Conservation (phyloP, 2,888 invertebrate species). For the Mylabris sibirica region DNA sequence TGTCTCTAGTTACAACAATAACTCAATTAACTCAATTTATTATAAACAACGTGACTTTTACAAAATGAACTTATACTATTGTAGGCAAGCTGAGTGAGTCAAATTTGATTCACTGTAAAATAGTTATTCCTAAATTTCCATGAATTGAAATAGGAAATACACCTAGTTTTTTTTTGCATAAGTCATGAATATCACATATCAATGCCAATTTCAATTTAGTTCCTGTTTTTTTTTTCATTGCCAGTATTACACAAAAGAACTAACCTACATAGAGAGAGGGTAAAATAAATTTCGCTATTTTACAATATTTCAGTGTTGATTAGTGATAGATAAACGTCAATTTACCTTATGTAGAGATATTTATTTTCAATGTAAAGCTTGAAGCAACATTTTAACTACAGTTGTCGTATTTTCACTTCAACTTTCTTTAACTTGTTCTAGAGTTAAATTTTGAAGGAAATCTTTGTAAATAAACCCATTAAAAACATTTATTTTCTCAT, state of each 20-base stretch:
- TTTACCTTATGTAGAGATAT: not conserved
- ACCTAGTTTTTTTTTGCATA: not conserved
- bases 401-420: not conserved
- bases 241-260: not conserved
- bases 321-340: not conserved
- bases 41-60: too few species aligned
- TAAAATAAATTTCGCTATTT: not conserved
- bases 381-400: not conserved
- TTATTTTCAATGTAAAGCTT: not conserved
- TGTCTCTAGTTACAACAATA: too few species aligned
- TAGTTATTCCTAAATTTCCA: not conserved
- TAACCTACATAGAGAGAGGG: not conserved
- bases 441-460: not conserved
- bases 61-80: too few species aligned
- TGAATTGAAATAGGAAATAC: not conserved
- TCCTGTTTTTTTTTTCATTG: not conserved
- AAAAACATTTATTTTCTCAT: conserved; percentile 1
- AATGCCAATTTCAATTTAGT: not conserved
- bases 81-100: not conserved
- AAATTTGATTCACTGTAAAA: not conserved
- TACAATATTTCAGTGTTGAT: not conserved
- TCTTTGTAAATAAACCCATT: not conserved
- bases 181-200: not conserved
- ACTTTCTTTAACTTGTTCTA: not conserved
- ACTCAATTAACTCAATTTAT: too few species aligned